Evolutionary conservation across 2,888 invertebrate genomes (phyloP).

Genomic region (Sphaerophoria rueppellii): DNA sequence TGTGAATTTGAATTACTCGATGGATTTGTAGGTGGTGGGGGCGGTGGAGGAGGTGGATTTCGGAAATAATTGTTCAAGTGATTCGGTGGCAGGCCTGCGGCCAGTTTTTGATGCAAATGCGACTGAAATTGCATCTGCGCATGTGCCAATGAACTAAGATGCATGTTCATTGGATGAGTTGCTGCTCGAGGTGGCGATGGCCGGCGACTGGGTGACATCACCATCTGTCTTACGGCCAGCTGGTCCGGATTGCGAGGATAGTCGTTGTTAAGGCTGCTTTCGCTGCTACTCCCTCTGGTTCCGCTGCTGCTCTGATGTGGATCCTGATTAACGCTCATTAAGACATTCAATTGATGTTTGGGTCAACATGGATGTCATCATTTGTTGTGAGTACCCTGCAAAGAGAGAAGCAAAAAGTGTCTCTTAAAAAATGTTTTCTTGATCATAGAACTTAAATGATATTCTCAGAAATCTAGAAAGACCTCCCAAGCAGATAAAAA

Average conservation of each 20-base stretch:
- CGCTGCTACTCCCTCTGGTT: conserved; percentile 70
- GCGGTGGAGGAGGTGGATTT: conserved; percentile 78
- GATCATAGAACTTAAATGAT: conserved; percentile 30
- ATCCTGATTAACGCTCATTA: conserved; percentile 74
- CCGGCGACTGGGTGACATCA: conserved; percentile 88
- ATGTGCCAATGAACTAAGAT: conserved; percentile 80
- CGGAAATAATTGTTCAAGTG: conserved; percentile 78
- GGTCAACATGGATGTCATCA: conserved; percentile 61
- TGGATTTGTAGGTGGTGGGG: conserved; percentile 76
- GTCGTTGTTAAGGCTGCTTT: conserved; percentile 75
- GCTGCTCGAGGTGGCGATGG: conserved; percentile 85
- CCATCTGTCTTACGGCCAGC: conserved; percentile 79
- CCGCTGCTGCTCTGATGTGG: conserved; percentile 68
- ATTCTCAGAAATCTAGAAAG: conserved; percentile 20
- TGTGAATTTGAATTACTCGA: conserved; percentile 75
- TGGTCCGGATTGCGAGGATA: conserved; percentile 64
- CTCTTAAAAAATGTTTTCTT: conserved; percentile 1
- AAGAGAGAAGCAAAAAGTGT: conserved; percentile 33
- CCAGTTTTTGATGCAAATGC: conserved; percentile 81
- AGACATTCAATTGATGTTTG: conserved; percentile 63
- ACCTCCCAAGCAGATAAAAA: conserved; percentile 55
- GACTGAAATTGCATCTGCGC: conserved; percentile 81
- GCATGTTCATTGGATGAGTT: conserved; percentile 82
- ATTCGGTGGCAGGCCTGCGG: conserved; percentile 78
- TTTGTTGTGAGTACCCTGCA: conserved; percentile 64